Percentiles rank a stretch among this genome's conserved stretches.
phyloP scores from a whole-genome alignment of 2,797 vertebrate species.

The Gambusia yucatana region DNA sequence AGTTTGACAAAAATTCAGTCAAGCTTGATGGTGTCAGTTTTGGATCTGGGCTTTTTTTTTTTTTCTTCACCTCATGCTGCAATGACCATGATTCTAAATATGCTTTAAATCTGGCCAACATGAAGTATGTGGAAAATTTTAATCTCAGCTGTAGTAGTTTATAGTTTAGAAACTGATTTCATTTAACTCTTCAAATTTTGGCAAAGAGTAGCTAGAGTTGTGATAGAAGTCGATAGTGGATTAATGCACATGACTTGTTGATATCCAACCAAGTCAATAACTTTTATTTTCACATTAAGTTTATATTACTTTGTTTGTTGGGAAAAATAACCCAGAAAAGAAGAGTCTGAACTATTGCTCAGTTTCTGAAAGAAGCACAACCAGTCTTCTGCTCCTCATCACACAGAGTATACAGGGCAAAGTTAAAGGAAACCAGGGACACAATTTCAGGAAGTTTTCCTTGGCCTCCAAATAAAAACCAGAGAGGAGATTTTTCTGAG shows the following conservation, averaged over 20 bases:
- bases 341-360: constrained; percentile 20
- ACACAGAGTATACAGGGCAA: constrained; percentile 44
- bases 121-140: background rate
- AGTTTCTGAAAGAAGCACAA: constrained; percentile 40
- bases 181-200: background rate
- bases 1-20: background rate
- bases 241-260: background rate
- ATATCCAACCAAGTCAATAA: constrained; percentile 3
- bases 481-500: constrained; percentile 56
- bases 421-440: constrained; percentile 74
- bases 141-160: background rate
- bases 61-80: background rate
- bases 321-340: background rate
- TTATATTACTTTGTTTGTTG: constrained; percentile 11
- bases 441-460: constrained; percentile 86
- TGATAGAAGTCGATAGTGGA: background rate
- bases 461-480: constrained; percentile 72
- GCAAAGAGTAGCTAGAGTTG: background rate
- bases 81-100: background rate
- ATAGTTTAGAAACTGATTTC: background rate
- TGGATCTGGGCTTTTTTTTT: background rate
- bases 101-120: background rate
- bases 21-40: background rate
- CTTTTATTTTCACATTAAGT: constrained; percentile 14
- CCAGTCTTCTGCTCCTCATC: constrained; percentile 63